Conservation (phyloP, 2,888 invertebrate species). For the Torymus tubicola region DNA sequence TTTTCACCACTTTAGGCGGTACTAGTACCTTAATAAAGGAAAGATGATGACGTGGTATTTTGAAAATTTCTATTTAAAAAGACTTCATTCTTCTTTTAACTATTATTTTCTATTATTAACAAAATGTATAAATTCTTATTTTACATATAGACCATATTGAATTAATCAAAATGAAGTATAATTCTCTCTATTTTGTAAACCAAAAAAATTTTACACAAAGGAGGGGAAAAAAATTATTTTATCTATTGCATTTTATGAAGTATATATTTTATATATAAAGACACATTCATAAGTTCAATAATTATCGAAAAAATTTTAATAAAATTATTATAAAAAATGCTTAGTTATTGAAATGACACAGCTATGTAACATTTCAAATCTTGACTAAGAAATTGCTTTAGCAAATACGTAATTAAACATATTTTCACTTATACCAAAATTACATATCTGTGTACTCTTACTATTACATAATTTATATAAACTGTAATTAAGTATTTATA, state of each 20-base stretch:
- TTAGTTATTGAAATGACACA: conserved; percentile 36
- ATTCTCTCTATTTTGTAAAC: not conserved
- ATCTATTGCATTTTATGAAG: conserved; percentile 13
- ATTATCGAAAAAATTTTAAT: conserved; percentile 41
- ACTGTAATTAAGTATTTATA: conserved; percentile 23
- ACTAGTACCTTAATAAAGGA: too few species aligned
- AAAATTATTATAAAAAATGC: conserved; percentile 52
- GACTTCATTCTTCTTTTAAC: too few species aligned
- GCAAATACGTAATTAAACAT: conserved; percentile 18
- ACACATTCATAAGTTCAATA: conserved; percentile 38
- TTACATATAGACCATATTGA: too few species aligned
- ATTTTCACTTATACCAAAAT: conserved; percentile 27
- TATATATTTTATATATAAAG: conserved; percentile 36
- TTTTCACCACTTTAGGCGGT: too few species aligned
- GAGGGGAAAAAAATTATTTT: conserved; percentile 13
- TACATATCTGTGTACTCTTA: conserved; percentile 18
- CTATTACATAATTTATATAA: conserved; percentile 33
- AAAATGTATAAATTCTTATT: too few species aligned
- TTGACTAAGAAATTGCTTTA: conserved; percentile 33
- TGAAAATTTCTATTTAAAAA: too few species aligned
- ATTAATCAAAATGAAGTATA: not conserved
- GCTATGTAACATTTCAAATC: conserved; percentile 38
- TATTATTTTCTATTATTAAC: too few species aligned
- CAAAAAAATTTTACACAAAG: not conserved
- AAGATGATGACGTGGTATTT: too few species aligned